Percentiles rank a stretch among this genome's conserved stretches.
These are phyloP conservation scores for Halocaridina rubra DNA, from an alignment of 2,888 invertebrate genomes.

Conservation along the genomic window DNA sequence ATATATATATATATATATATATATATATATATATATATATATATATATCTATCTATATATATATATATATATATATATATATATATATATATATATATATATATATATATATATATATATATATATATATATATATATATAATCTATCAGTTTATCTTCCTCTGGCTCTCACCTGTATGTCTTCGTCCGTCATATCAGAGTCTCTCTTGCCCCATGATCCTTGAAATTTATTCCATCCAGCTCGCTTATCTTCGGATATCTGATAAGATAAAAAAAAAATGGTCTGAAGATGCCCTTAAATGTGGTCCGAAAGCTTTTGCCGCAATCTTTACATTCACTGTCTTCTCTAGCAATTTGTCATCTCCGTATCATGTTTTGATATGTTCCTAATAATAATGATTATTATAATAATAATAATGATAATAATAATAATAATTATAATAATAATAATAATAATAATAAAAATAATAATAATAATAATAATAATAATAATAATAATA, in stretches of 20 bases:
- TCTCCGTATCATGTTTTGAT: not conserved
- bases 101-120: not conserved
- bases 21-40: not conserved
- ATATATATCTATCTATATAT: not conserved
- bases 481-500: not conserved
- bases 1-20: not conserved
- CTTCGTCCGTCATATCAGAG: not conserved
- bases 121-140: not conserved
- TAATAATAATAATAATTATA: not conserved
- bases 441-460: not conserved
- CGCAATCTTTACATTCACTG: not conserved
- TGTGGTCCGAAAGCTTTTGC: not conserved
- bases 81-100: not conserved
- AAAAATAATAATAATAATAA: not conserved
- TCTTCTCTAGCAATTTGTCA: not conserved
- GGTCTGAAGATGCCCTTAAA: slow-evolving; percentile 1
- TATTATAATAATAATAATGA: too few relatives aligned
- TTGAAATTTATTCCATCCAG: slow-evolving; percentile 14
- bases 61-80: not conserved
- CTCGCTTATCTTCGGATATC: slow-evolving; percentile 1
- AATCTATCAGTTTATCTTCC: not conserved
- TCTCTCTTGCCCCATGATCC: not conserved
- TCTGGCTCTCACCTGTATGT: not conserved
- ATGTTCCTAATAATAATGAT: not conserved
- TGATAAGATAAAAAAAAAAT: slow-evolving; percentile 28